phyloP scores from a whole-genome alignment of 1,140 invertebrate species.

The Coenobita brevimanus region DNA sequence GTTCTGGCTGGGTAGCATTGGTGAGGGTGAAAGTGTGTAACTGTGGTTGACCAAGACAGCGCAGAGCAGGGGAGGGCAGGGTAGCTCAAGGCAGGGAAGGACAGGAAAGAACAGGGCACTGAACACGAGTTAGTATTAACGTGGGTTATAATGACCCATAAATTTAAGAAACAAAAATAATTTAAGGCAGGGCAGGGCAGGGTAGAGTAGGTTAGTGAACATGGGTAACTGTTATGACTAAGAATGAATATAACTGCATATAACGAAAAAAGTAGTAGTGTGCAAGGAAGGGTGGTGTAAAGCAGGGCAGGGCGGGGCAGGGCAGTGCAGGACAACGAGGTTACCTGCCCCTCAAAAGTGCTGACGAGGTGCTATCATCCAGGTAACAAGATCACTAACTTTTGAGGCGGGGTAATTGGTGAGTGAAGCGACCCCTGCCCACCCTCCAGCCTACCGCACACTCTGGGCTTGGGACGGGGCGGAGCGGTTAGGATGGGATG shows the following conservation, averaged over 20 bases:
- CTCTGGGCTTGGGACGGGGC: no score
- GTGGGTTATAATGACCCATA: not conserved
- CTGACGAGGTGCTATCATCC: conserved; percentile 18
- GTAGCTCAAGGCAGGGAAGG: not conserved
- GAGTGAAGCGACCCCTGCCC: not conserved
- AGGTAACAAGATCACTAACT: conserved; percentile 35
- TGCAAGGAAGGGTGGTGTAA: not conserved
- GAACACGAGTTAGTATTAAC: not conserved
- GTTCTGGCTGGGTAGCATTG: no score
- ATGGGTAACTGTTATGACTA: not conserved
- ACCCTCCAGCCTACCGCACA: no score
- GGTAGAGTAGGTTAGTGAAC: not conserved
- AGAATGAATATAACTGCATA: no score
- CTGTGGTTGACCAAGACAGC: no score
- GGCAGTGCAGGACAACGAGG: not conserved
- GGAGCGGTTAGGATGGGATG: no score
- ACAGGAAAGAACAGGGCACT: no score
- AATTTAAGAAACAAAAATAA: not conserved
- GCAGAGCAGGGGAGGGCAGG: not conserved
- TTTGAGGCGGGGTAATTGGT: conserved; percentile 26
- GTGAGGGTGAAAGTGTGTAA: no score
- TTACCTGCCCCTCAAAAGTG: conserved; percentile 21
- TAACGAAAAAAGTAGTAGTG: not conserved
- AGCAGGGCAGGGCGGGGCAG: not conserved
- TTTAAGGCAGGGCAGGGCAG: not conserved